Percentiles rank a stretch among this genome's conserved stretches.
Evolutionary conservation across 2,113 vertebrate species (phyloP).

Genomic region (Cygnus atratus): DNA sequence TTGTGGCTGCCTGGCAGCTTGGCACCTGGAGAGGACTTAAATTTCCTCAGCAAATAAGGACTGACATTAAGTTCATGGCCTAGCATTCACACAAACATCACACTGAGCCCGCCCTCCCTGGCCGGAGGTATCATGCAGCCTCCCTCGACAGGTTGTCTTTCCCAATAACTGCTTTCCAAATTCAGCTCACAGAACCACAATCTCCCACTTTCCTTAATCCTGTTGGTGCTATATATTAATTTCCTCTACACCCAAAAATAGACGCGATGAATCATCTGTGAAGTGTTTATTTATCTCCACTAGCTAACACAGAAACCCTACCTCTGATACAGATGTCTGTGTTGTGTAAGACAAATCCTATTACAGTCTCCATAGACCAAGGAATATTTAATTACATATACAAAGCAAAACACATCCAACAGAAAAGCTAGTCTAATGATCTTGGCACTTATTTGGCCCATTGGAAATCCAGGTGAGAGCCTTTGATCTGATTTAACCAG

Average conservation of each 20-base stretch:
- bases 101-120: background rate
- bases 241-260: background rate
- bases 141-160: background rate
- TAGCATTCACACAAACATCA: background rate
- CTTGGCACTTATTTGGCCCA: background rate
- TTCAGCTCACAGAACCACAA: background rate
- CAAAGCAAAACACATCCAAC: background rate
- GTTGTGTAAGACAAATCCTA: background rate
- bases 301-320: background rate
- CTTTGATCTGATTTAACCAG: background rate
- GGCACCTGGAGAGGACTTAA: background rate
- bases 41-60: constrained; percentile 1
- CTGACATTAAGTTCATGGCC: background rate
- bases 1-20: background rate
- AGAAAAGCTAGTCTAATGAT: background rate
- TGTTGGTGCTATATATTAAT: background rate
- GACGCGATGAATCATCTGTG: background rate
- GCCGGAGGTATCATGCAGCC: background rate
- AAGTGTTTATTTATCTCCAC: background rate
- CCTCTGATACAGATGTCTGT: background rate
- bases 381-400: background rate
- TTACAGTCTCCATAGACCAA: background rate
- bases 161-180: background rate
- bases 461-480: fast-evolving
- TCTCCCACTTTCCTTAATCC: background rate